phyloP scores from a whole-genome alignment of 2,113 vertebrate genomes.

The Lycaon pictus region DNA sequence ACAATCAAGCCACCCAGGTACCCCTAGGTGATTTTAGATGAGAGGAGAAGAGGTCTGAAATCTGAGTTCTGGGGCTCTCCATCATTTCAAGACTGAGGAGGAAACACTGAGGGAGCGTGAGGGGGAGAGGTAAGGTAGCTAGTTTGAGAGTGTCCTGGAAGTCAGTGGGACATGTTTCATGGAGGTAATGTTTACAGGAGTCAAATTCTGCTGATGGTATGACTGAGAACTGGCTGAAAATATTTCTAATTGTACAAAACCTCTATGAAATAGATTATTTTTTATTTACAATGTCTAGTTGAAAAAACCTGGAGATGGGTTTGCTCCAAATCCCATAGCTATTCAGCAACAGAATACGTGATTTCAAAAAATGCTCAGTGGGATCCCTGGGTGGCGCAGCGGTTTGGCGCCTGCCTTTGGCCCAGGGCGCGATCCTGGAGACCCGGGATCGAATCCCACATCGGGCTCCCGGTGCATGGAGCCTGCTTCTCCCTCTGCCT shows the following conservation, averaged over 20 bases:
- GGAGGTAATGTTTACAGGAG: neutral
- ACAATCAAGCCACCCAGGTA: too few relatives aligned
- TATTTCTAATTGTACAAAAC: neutral
- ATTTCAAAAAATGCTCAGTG: slow-evolving; percentile 2
- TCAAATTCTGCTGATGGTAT: neutral
- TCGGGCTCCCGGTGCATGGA: too few relatives aligned
- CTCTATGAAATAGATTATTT: neutral
- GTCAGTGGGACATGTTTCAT: neutral
- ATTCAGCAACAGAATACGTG: slow-evolving; percentile 8
- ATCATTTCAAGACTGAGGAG: neutral
- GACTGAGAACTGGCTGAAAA: neutral
- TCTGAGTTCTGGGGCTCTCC: neutral
- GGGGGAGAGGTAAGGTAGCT: neutral
- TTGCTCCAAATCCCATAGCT: neutral
- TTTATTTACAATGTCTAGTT: neutral
- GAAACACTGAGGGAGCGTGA: neutral
- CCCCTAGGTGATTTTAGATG: neutral
- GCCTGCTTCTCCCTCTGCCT: too few relatives aligned
- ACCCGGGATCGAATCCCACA: too few relatives aligned
- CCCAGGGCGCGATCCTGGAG: too few relatives aligned
- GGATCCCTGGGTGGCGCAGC: too few relatives aligned
- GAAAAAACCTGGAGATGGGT: slow-evolving; percentile 9
- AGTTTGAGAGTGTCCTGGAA: neutral
- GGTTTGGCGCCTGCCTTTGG: too few relatives aligned
- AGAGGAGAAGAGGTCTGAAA: slow-evolving; percentile 8